Evolutionary conservation across 2,888 invertebrate species (phyloP).

Genomic region (Actias luna): DNA sequence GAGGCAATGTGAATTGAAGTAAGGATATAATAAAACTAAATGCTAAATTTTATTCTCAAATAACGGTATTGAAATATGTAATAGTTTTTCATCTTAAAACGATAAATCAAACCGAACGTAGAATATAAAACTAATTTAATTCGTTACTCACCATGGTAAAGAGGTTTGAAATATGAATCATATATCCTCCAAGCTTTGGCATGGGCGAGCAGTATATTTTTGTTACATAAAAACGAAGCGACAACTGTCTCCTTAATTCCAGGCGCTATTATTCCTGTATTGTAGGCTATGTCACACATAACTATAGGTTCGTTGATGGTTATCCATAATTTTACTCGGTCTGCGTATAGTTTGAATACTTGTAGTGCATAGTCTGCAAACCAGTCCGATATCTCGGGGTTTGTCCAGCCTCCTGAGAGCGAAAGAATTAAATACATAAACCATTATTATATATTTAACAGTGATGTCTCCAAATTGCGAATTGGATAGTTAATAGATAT

Average conservation of each 20-base stretch:
- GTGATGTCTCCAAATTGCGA: not conserved
- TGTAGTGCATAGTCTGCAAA: conserved; percentile 36
- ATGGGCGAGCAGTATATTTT: conserved; percentile 28
- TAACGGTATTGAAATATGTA: no score
- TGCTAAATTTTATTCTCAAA: no score
- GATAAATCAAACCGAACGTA: no score
- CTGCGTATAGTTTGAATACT: conserved; percentile 32
- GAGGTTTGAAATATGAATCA: conserved; percentile 30
- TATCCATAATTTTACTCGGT: conserved; percentile 40
- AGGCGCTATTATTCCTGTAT: conserved; percentile 38
- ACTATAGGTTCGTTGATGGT: conserved; percentile 34
- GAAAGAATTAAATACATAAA: not conserved
- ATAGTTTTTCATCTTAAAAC: no score
- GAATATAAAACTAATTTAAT: not conserved
- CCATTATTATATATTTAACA: no score
- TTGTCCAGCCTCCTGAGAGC: conserved; percentile 36
- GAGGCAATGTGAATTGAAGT: no score
- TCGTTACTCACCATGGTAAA: conserved; percentile 29
- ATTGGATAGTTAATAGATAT: no score
- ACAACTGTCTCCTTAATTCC: conserved; percentile 10
- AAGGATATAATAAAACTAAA: no score
- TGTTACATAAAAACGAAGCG: conserved; percentile 22
- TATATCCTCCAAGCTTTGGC: conserved; percentile 36
- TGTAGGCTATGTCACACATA: conserved; percentile 20
- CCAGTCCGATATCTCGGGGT: conserved; percentile 35